These are phyloP conservation scores for Mayetiola destructor DNA, from an alignment of 2,888 invertebrate genomes.

Conservation along the genomic window DNA sequence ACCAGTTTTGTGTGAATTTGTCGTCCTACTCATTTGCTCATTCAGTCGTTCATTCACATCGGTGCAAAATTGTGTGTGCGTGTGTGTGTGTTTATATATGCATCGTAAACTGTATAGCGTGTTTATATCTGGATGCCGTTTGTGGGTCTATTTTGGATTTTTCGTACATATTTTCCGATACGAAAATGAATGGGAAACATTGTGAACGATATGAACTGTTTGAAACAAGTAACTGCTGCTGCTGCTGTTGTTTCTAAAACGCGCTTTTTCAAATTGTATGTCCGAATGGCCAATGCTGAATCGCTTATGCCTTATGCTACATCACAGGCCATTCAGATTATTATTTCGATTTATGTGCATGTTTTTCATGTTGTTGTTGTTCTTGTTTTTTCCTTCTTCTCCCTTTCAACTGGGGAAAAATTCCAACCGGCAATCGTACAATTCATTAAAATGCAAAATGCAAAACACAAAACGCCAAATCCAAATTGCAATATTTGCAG, in stretches of 20 bases:
- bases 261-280: not conserved
- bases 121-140: too few species aligned
- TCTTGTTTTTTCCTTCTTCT: too few species aligned
- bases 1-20: not conserved
- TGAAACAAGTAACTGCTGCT: too few species aligned
- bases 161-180: conserved; percentile 9
- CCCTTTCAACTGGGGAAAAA: too few species aligned
- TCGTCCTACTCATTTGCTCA: not conserved
- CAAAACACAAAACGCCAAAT: not conserved
- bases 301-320: not conserved
- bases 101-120: too few species aligned
- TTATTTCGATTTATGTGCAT: conserved; percentile 13
- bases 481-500: not conserved
- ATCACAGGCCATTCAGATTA: conserved; percentile 1
- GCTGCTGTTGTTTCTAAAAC: too few species aligned
- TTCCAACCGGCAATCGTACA: not conserved
- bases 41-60: not conserved
- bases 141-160: too few species aligned
- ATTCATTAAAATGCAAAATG: not conserved
- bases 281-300: not conserved
- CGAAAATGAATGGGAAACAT: conserved; percentile 11
- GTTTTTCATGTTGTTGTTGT: not conserved
- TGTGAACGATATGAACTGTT: not conserved
- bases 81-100: not conserved
- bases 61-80: not conserved